Base-by-base conservation (phyloP, 1,140 invertebrate genomes). In the Heterodera schachtii region DNA sequence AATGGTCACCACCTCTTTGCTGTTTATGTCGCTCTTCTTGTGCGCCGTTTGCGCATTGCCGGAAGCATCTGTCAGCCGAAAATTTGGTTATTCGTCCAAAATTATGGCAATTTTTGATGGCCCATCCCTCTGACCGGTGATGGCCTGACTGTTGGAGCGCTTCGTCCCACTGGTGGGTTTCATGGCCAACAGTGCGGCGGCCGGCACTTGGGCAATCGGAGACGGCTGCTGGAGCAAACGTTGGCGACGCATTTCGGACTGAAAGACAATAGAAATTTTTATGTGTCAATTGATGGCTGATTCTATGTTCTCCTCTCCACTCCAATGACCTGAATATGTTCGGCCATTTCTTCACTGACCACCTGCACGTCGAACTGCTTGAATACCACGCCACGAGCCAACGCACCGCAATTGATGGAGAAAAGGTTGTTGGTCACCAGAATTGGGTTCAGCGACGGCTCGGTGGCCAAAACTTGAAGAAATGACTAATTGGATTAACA, bases 1-100 rank as follows among this genome's bases (percentile, higher is more conserved):
- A 73, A 89, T 90, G 11, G 83, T 90, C 31, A 89, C 87, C 57
- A 81, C 81, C 73, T 89, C 88, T 71, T 89, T 89, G 77, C 86
- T 88, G 80, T 90, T 90, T 13, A 89, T 88, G 79, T 89, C 88
- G 66, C 86, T 82, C 74, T 89, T 89, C 78, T 89, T 89, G 57
- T 89, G 89, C n/a, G 88, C 86, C 7, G 87, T 87, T 60, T 85
- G 85, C 44, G 84, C 81, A 60, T 69, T 86, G 16, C 84, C 76
- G 47, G 84, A 81, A 19, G 82, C 79, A 46, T 89, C 87, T 77
- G 81, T 81, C 84, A 82, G 31, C 16, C 11, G n/a, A 70, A 46
- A 44, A n/a, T 64, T 74, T 16, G 60, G 84, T 57, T 16, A 75
- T 47, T 41, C 76, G 66, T 80, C 43, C 8, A 70, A 47, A 81